Evolutionary conservation across 92 coral and sea anemone genomes (phyloP).

Genomic region (Muricea muricata): DNA sequence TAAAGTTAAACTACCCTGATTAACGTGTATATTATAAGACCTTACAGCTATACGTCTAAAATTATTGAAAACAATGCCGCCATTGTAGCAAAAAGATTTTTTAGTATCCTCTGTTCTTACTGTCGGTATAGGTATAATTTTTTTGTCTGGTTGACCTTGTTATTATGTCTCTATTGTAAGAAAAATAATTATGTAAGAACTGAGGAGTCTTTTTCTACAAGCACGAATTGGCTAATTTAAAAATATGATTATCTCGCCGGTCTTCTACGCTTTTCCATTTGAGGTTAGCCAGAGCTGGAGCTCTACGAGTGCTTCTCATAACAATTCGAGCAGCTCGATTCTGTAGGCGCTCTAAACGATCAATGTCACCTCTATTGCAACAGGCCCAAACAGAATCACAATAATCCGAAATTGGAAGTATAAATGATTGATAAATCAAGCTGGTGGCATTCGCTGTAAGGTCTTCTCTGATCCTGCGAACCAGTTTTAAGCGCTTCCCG

Average conservation of each 20-base stretch:
- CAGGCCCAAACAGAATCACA: slow-evolving; percentile 61
- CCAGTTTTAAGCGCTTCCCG: slow-evolving; percentile 37
- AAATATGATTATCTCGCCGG: not conserved
- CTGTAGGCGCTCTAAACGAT: slow-evolving; percentile 24
- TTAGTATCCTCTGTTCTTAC: slow-evolving; percentile 64
- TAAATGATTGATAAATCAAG: slow-evolving; percentile 34
- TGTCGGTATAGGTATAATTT: slow-evolving; percentile 18
- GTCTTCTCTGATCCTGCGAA: slow-evolving; percentile 17
- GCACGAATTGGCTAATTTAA: not conserved
- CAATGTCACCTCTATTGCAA: slow-evolving; percentile 18
- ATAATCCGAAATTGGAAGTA: slow-evolving; percentile 50
- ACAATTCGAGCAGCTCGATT: slow-evolving; percentile 4
- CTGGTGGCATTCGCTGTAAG: slow-evolving; percentile 25
- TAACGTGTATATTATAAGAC: too few relatives aligned
- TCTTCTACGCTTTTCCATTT: not conserved
- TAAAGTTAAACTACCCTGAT: too few relatives aligned
- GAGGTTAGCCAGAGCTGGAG: not conserved
- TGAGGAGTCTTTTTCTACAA: not conserved
- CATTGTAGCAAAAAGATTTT: slow-evolving; percentile 53
- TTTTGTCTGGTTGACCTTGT: slow-evolving; percentile 58
- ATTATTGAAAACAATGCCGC: not conserved
- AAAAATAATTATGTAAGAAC: slow-evolving; percentile 16
- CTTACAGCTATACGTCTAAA: not conserved
- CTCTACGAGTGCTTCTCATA: not conserved
- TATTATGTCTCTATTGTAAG: slow-evolving; percentile 28